Percentiles rank a stretch among this genome's conserved stretches.
phyloP scores from a whole-genome alignment of 2,113 vertebrate genomes.

The Pterocles burchelli region DNA sequence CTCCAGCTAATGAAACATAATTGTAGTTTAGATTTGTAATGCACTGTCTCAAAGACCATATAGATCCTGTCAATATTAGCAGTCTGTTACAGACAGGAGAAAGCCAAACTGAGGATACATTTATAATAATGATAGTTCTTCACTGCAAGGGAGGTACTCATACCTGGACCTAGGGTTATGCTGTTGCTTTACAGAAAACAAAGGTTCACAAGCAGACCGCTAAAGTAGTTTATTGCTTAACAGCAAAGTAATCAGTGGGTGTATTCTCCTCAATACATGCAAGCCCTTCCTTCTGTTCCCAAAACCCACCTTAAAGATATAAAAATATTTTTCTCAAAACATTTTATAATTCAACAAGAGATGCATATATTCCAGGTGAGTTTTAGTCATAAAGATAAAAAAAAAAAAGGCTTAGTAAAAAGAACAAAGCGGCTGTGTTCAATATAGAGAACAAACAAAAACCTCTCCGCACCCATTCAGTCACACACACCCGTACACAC shows the following conservation, averaged over 20 bases:
- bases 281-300: neutral
- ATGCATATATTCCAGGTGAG: neutral
- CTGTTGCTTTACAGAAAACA: neutral
- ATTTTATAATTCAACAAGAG: neutral
- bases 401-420: neutral
- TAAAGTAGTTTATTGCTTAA: neutral
- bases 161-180: neutral
- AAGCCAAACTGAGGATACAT: neutral
- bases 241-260: neutral
- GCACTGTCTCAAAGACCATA: neutral
- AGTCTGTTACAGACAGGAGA: neutral
- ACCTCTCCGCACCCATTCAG: neutral
- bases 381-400: neutral
- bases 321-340: neutral
- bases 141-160: neutral
- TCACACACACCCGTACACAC: neutral
- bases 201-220: neutral
- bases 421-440: neutral
- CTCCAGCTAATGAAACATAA: neutral
- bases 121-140: neutral
- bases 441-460: neutral
- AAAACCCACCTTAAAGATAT: neutral
- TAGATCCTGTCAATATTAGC: neutral
- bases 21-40: neutral
- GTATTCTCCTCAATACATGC: accelerated